A percentile compares a stretch with the other conserved stretches of the same genome.
These are phyloP conservation scores for Loris lydekkerianus DNA, from an alignment of 2,797 vertebrate genomes.

Conservation along the genomic window DNA sequence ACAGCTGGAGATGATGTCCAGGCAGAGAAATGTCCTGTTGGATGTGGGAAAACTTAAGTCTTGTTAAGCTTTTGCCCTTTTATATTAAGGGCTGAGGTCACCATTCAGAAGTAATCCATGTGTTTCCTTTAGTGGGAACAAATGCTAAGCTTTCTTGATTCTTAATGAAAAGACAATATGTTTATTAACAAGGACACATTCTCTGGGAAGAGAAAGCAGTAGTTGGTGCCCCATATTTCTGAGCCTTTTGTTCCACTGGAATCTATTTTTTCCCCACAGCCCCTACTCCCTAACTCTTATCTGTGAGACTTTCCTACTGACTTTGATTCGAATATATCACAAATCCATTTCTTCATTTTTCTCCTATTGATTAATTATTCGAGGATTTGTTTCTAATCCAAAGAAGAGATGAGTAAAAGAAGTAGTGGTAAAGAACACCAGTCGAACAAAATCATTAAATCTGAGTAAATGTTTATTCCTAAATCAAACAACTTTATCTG, in stretches of 20 bases:
- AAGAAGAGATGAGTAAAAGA: not conserved
- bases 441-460: not conserved
- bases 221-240: not conserved
- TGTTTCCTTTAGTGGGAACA: not conserved
- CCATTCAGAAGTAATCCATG: not conserved
- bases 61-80: not conserved
- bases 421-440: not conserved
- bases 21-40: not conserved
- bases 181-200: not conserved
- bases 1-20: not conserved
- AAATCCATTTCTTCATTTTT: not conserved
- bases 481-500: slow-evolving; percentile 23
- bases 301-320: not conserved
- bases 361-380: not conserved
- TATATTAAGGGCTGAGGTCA: not conserved
- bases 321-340: not conserved
- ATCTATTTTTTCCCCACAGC: not conserved
- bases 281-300: not conserved
- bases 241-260: slow-evolving; percentile 15
- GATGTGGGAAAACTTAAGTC: not conserved
- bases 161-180: too few relatives aligned
- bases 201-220: not conserved
- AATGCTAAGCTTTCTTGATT: slow-evolving; percentile 12
- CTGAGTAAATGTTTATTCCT: not conserved
- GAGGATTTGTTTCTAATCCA: not conserved